Base-by-base conservation (phyloP, 2,888 invertebrate species). In the Geotrupes spiniger region DNA sequence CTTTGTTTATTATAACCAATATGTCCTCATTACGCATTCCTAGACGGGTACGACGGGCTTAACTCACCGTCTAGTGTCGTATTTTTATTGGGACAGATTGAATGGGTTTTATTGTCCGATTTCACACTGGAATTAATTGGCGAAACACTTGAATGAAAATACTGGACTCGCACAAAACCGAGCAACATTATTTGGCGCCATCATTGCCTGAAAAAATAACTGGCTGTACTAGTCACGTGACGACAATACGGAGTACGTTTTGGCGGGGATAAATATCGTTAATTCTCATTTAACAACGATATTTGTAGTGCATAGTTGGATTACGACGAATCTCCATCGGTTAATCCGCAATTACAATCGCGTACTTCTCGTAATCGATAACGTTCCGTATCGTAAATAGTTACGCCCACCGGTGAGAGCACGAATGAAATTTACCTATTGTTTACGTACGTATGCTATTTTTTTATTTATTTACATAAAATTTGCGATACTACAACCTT, bases 1-100 rank as follows among this genome's bases (percentile, higher is more conserved):
- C 71, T 73, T 70, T 72, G 65, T 73, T 68, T 66, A 69, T 66
- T 68, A 70, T 71, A 72, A 76, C 75, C 75, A 77, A 75, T 74
- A 77, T 77, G 77, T 76, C 77, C 74, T 73, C 76, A 75, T 74
- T 76, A 73, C 69, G 70, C 70, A 75, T 75, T 74, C 72, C 70
- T 66, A 65, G 62, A 63, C 60, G 60, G 61, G 57, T 62, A 61
- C 62, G 60, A 63, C 61, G 59, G 59, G 62, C 61, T 61, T 63
- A 63, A 70, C 70, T 72, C 68, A 69, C 55, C 51, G 52, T 53
- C 50, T 37, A 49, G 37, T 46, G 37, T 28, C 26, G 45, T 48
- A 37, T 44, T 45, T 42, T 44, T 37, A 29, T 46, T 46, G 12
- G 39, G 27, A 21, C 33, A 26, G 21, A 31, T 33, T 29, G 29